Evolutionary conservation across 1,140 invertebrate species (phyloP), one percentile per base, ranked within the genome.

Genomic region (Megathymus violae): DNA sequence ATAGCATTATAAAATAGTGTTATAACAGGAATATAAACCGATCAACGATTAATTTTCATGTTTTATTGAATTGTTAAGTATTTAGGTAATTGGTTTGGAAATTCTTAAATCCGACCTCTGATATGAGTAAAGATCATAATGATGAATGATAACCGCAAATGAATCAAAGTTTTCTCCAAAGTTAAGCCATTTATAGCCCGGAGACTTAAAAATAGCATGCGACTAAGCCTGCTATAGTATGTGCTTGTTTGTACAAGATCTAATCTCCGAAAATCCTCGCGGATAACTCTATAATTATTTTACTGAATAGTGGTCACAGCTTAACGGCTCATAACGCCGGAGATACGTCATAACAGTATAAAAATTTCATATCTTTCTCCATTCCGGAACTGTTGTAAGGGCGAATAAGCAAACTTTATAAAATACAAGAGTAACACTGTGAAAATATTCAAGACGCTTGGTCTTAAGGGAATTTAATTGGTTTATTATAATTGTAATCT

Each of bases 401-500:
- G 34, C n/a, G n/a, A 46, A 59, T 36, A 59, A 34, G 41, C 11
- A 36, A 43, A 43, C 17, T 56, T 46, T 17, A 6, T 25, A 14
- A 27, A 46, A 59, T 2, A 11, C 14, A 44, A 19, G 43, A 14
- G 54, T 6, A 31, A 36, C 31, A 43, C 13, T 1, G 16, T 5
- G 52, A 25, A 22, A 27, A 44, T 58, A 44, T 44, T 34, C 17
- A 44, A 41, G 13, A 58, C 25, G 17, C 41, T 59, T 59, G 34
- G 10, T 36, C 2, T 59, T 11, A 25, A 44, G 22, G 38, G 34
- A 59, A 11, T 59, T 22, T 59, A 59, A 59, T 59, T 59, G 47
- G 44, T 59, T 59, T 59, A 59, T 59, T 47, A 59, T 47, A 59
- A 59, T 59, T 59, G 44, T 59, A 59, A 59, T 31, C 31, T 34